Conservation (phyloP, 2,113 vertebrate genomes). For the Labeo rohita region DNA sequence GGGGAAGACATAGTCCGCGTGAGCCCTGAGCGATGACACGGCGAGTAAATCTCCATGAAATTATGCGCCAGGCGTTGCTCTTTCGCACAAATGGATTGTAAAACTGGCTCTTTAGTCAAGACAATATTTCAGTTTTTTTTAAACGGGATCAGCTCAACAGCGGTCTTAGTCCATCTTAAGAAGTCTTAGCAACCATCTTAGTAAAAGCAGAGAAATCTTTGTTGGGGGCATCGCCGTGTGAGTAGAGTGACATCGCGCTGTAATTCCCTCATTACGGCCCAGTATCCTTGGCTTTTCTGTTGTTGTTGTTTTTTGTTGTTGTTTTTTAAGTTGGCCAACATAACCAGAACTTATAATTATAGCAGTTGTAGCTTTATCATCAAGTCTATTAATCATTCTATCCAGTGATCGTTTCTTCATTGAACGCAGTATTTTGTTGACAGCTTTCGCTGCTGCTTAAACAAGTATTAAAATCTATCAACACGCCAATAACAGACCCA, state of each 20-base stretch:
- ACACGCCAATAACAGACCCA: conserved; percentile 6
- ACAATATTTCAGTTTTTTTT: conserved; percentile 32
- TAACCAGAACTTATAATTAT: background rate
- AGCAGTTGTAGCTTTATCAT: background rate
- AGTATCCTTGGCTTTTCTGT: background rate
- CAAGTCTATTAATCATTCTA: background rate
- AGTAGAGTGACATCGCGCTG: background rate
- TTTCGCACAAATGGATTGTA: conserved; percentile 33
- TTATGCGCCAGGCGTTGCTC: conserved; percentile 55
- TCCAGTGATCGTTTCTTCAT: background rate
- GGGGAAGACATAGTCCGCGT: conserved; percentile 54
- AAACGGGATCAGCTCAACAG: conserved; percentile 14
- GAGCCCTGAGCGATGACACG: conserved; percentile 61
- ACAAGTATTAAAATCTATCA: conserved; percentile 42
- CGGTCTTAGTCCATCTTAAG: conserved; percentile 31
- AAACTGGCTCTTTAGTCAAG: conserved; percentile 17
- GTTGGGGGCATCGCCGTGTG: conserved; percentile 8
- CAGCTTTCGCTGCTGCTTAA: conserved; percentile 24
- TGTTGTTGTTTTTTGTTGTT: too few relatives aligned
- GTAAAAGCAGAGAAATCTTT: conserved; percentile 14
- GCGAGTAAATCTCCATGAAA: conserved; percentile 60
- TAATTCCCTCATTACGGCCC: background rate
- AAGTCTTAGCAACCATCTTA: conserved; percentile 34
- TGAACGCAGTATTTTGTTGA: background rate
- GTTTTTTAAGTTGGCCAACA: background rate